Base-by-base conservation (phyloP, 1,140 invertebrate species). In the Penaeus chinensis region DNA sequence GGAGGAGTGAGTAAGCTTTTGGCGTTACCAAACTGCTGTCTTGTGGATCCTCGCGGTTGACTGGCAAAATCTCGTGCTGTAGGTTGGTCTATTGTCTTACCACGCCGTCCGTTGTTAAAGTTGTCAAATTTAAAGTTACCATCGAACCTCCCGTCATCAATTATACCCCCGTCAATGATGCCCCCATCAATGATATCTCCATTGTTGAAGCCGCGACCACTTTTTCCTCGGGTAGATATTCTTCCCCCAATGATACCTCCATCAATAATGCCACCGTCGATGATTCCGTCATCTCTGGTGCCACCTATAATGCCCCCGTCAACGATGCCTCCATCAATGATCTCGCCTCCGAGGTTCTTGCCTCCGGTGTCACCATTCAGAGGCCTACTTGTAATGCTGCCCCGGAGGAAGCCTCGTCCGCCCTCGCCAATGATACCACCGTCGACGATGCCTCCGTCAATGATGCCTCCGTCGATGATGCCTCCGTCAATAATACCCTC, bases 241-340 rank as follows among this genome's bases (percentile, higher is more conserved):
- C 24, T 42, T 11, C 42, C 65, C 16, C 42, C 42, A 13, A 74
- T 74, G 71, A 74, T 74, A 74, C 71, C 71, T 19, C 71, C 71
- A 74, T 74, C 71, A 74, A 74, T 74, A 32, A 74, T 74, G 2
- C 71, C 71, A 0, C 71, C 71, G 24, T 74, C 42, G 10, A 74
- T 74, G 10, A 85, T 19, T 20, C 62, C 77, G n/a, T 76, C 63
- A 65, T 85, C 42, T 37, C 71, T 74, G n/a, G 27, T 85, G 11
- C 61, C 66, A 22, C 63, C 66, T 22, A 66, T 47, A 24, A 82
- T 61, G 63, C 62, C 24, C 24, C 24, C 42, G 32, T 66, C 37
- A 27, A 82, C 22, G 20, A 82, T 63, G 32, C 20, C 27, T 13
- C 54, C 54, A 16, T 54, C 54, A 13, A 54, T 54, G 54, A 54